Evolutionary conservation across 2,888 invertebrate genomes (phyloP).

Genomic region (Brachynemurus nebulosus): DNA sequence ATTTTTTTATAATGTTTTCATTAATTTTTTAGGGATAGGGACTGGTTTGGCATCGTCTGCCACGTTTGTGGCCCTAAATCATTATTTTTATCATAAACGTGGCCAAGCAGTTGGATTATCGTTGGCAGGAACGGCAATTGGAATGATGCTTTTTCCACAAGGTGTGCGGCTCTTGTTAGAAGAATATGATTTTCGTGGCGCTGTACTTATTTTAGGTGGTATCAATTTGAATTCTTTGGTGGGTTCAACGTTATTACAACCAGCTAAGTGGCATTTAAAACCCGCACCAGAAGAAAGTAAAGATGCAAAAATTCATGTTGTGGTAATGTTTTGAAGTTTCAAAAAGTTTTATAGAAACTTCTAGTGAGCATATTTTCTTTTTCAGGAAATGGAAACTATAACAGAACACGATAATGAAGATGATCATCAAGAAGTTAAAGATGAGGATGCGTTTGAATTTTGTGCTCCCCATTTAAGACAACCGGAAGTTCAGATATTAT

Average conservation of each 20-base stretch:
- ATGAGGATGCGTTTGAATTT: slow-evolving; percentile 25
- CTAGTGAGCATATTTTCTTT: slow-evolving; percentile 12
- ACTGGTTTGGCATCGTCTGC: slow-evolving; percentile 63
- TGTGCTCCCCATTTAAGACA: slow-evolving; percentile 15
- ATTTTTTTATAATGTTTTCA: background rate
- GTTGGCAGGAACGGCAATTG: slow-evolving; percentile 67
- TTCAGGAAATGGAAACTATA: slow-evolving; percentile 54
- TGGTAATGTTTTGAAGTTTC: background rate
- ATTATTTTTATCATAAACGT: slow-evolving; percentile 60
- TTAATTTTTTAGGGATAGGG: slow-evolving; percentile 46
- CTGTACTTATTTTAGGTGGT: slow-evolving; percentile 52
- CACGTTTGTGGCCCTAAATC: slow-evolving; percentile 64
- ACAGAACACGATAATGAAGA: slow-evolving; percentile 51
- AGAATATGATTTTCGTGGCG: slow-evolving; percentile 49
- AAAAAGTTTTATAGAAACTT: background rate
- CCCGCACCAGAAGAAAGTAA: slow-evolving; percentile 34
- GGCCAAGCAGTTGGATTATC: slow-evolving; percentile 69
- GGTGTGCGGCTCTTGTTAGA: slow-evolving; percentile 49
- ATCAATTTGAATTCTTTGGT: slow-evolving; percentile 52
- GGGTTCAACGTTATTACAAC: slow-evolving; percentile 53
- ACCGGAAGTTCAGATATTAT: slow-evolving; percentile 32
- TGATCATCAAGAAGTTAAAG: slow-evolving; percentile 38
- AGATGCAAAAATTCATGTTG: background rate
- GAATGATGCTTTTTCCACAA: slow-evolving; percentile 68
- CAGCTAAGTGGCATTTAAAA: slow-evolving; percentile 55